These are phyloP conservation scores for Camponotus fellah DNA, from an alignment of 2,888 invertebrate genomes.

Conservation along the genomic window DNA sequence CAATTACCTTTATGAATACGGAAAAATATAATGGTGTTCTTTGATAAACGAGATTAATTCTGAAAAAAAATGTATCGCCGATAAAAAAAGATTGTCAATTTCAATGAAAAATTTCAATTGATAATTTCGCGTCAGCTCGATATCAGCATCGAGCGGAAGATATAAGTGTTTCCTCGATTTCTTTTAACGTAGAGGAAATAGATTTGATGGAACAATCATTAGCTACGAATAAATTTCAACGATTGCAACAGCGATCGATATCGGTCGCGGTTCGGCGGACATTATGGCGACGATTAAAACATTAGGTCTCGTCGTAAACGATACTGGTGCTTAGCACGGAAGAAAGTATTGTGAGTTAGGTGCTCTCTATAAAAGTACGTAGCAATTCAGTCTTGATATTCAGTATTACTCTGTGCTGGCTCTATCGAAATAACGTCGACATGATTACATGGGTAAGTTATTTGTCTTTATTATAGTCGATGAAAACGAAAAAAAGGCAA, in stretches of 20 bases:
- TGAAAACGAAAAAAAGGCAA: not conserved
- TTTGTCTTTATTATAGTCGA: conserved; percentile 18
- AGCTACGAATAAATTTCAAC: conserved; percentile 57
- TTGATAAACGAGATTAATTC: conserved; percentile 5
- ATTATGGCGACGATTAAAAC: conserved; percentile 83
- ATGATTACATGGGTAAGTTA: conserved; percentile 82
- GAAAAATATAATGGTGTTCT: conserved; percentile 11
- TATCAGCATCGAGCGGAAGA: not conserved
- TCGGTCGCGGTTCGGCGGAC: conserved; percentile 76
- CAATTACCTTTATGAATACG: not conserved
- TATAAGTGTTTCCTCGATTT: conserved; percentile 42
- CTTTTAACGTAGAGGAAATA: conserved; percentile 54
- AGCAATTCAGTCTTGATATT: conserved; percentile 70
- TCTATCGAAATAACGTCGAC: conserved; percentile 73
- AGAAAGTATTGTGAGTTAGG: conserved; percentile 73
- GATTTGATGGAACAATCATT: conserved; percentile 25
- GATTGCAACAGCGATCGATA: conserved; percentile 46
- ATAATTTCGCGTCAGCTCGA: not conserved
- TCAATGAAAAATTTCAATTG: not conserved
- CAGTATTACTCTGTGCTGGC: conserved; percentile 78
- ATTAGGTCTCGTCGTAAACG: conserved; percentile 80
- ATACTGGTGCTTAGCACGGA: conserved; percentile 81
- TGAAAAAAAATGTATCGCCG: not conserved
- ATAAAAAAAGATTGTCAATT: not conserved
- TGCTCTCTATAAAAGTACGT: conserved; percentile 82